Evolutionary conservation across 23 tunicate species (phyloP), one percentile per base, ranked within the genome.

Genomic region (Corella eumyota): DNA sequence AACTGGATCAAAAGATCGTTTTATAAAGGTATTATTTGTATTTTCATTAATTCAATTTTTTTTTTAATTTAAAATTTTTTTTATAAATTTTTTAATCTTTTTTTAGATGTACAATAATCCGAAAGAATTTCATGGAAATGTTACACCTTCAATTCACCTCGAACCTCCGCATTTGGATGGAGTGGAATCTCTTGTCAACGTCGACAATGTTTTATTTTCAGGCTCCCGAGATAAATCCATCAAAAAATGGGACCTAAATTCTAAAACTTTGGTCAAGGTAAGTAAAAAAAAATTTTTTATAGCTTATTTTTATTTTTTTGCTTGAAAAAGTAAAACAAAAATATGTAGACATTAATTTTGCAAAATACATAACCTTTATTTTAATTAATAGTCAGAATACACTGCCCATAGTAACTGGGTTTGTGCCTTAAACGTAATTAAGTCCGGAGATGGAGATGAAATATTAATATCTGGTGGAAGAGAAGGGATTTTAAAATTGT

Each of bases 141-240:
- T 84, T 21, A 59, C 17, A 11, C 88, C 96, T n/a, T 45, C 77
- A 1, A 30, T 17, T 21, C 67, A 88, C 3, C 45, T 88, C n/a
- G 71, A 62, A 24, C 96, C 96, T 34, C 96, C 96, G 7, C 96
- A 88, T 45, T 73, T 88, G 88, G 96, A 88, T 58, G 96, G 96
- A 1, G 88, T 88, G 19, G 96, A 88, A 68, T 50, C 81, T 20
- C 56, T 32, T 30, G 73, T 78, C 7, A 17, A 61, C 6, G 29
- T 17, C 15, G 47, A 73, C 32, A 73, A 88, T 20, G 62, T 71
- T 9, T 63, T 88, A 15, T 88, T 88, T 51, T 72, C 96, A 25
- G 70, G 77, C 15, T 88, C 96, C 2, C 50, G 96, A 52, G 96
- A 88, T 57, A 88, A 88, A 57, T 88, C 96, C 20, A 88, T 88